Evolutionary conservation across 2,888 invertebrate genomes (phyloP), one percentile per base, ranked within the genome.

Genomic region (Calephelis perditalis): DNA sequence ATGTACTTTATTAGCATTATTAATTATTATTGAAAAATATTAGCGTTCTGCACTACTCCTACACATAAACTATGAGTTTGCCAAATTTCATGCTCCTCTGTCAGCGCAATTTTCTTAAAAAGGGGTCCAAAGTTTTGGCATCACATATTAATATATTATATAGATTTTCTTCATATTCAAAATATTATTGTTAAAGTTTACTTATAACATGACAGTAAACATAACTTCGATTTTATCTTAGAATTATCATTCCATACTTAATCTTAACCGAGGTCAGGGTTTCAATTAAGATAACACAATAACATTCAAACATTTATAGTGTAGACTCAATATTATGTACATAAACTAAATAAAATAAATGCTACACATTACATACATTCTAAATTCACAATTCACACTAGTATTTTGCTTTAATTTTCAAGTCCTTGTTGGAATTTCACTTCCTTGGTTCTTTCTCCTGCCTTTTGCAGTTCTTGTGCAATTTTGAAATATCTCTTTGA

Each of bases 401-500:
- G 40, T 40, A 3, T 40, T 7, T 40, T 40, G 56, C 49, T 57
- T 58, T 52, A 52, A 46, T 62, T 62, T 7, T 82, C 78, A 58
- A 88, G 76, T 2, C 93, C 93, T 77, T 92, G 92, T 71, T 93
- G 93, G 73, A 93, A 93, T 61, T 87, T 88, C 56, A 81, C 71
- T 73, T 83, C 92, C 82, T 82, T 92, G 66, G 77, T 93, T 74
- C 74, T 91, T 86, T 59, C 86, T 40, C 94, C 74, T 68, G 96
- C 94, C 15, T 94, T 92, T 71, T 96, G 93, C 77, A 96, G 86
- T 59, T 94, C 94, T 54, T 93, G 71, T 0, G 96, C 96, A 65
- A 94, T 87, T 66, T 93, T 87, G 76, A 94, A 95, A 76, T 93
- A 97, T 67, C 92, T 92, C 62, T 95, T 93, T 0, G 96, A 94